Evolutionary conservation across 2,113 vertebrate genomes (phyloP).

Genomic region (Phrynocephalus versicolor): DNA sequence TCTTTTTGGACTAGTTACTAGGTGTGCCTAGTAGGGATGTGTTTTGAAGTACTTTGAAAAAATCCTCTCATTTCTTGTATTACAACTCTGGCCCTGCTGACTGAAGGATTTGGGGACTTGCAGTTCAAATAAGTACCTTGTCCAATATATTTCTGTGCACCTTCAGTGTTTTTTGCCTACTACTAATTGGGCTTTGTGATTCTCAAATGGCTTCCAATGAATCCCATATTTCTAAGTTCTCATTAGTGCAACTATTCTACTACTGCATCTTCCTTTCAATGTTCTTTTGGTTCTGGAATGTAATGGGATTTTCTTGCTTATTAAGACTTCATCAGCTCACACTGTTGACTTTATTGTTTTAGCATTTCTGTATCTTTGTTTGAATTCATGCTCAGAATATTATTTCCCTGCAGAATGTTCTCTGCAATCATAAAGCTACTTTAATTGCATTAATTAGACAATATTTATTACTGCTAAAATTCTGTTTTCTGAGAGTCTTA

Average conservation of each 20-base stretch:
- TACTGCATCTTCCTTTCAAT: neutral
- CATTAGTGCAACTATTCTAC: neutral
- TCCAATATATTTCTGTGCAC: too few relatives aligned
- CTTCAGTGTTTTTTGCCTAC: neutral
- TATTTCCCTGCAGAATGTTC: slow-evolving; percentile 2
- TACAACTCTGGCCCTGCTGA: too few relatives aligned
- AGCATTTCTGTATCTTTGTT: slow-evolving; percentile 38
- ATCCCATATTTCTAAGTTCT: neutral
- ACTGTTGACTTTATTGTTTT: slow-evolving; percentile 41
- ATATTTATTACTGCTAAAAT: neutral
- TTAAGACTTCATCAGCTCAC: neutral
- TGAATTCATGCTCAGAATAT: slow-evolving; percentile 14
- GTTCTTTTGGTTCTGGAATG: neutral
- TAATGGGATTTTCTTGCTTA: slow-evolving; percentile 35
- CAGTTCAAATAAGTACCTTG: too few relatives aligned
- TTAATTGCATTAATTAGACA: slow-evolving; percentile 36
- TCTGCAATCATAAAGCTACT: slow-evolving; percentile 1
- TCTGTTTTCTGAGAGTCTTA: slow-evolving; percentile 18
- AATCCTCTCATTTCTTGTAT: too few relatives aligned
- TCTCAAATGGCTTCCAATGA: neutral
- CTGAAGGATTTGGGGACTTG: too few relatives aligned
- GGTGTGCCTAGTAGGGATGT: neutral
- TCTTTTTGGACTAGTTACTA: neutral
- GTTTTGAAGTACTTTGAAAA: neutral
- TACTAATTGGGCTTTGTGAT: neutral